Percentiles rank a stretch among this genome's conserved stretches.
phyloP scores from a whole-genome alignment of 2,797 vertebrate species.

The Aplochiton taeniatus region DNA sequence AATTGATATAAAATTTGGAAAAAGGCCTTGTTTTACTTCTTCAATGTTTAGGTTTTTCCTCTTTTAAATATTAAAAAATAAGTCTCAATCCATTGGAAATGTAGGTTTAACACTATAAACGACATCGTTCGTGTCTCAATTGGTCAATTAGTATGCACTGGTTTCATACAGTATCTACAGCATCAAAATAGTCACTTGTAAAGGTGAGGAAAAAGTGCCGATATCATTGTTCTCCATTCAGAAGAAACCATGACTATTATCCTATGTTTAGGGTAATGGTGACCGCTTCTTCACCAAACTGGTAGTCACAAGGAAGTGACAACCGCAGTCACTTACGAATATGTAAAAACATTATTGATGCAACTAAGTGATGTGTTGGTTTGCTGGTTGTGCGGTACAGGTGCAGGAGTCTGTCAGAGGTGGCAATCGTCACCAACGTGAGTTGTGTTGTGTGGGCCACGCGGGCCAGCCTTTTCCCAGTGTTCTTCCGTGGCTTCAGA shows the following conservation, averaged over 20 bases:
- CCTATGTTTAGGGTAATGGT: constrained; percentile 45
- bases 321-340: constrained; percentile 63
- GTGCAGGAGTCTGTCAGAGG: constrained; percentile 36
- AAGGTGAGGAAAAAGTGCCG: constrained; percentile 74
- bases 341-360: constrained; percentile 50
- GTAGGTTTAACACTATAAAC: constrained; percentile 94
- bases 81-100: constrained; percentile 92
- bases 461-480: constrained; percentile 25
- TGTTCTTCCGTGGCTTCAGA: constrained; percentile 41
- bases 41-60: constrained; percentile 81
- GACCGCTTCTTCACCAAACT: constrained; percentile 34
- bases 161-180: constrained; percentile 79
- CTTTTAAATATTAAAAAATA: constrained; percentile 97
- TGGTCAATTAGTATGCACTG: constrained; percentile 67
- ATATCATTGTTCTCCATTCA: constrained; percentile 59
- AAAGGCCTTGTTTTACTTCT: constrained; percentile 81
- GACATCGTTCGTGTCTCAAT: constrained; percentile 75
- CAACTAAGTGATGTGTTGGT: constrained; percentile 40
- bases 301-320: constrained; percentile 45
- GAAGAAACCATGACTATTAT: constrained; percentile 44
- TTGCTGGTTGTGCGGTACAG: constrained; percentile 64
- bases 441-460: background rate
- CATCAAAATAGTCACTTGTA: constrained; percentile 76
- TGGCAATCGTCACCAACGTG: no score
- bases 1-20: constrained; percentile 77